These are phyloP conservation scores for Drosophila bocqueti DNA, from an alignment of 1,140 invertebrate species.

Conservation along the genomic window DNA sequence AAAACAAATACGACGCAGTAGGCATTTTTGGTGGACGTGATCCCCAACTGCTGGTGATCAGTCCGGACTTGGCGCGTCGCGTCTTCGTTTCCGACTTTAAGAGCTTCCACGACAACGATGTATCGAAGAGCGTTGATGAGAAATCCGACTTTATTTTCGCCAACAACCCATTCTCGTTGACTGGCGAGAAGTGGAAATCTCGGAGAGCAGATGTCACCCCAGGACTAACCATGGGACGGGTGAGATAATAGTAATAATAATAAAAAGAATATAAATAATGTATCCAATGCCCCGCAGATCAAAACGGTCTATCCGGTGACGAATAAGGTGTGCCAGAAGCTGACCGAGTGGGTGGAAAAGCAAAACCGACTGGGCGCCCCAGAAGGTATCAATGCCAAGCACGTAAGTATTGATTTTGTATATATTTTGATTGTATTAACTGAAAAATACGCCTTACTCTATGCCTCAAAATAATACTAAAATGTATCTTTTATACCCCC, in stretches of 20 bases:
- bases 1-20: conserved; percentile 68
- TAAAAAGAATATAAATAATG: not conserved
- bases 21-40: conserved; percentile 61
- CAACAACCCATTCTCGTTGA: conserved; percentile 85
- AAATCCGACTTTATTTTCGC: conserved; percentile 85
- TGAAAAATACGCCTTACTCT: not conserved
- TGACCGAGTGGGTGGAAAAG: conserved; percentile 61
- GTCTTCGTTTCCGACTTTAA: conserved; percentile 86
- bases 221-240: conserved; percentile 85
- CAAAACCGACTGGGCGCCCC: conserved; percentile 38
- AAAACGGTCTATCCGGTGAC: conserved; percentile 78
- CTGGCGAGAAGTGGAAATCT: conserved; percentile 87
- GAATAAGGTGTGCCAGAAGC: conserved; percentile 62
- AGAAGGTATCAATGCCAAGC: conserved; percentile 63
- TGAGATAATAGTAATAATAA: conserved; percentile 16
- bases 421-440: not conserved
- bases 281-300: conserved; percentile 40
- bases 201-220: conserved; percentile 86
- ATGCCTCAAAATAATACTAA: too few species aligned
- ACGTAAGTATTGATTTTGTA: conserved; percentile 47
- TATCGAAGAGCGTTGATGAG: conserved; percentile 66
- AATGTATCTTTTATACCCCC: not conserved
- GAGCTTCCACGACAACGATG: conserved; percentile 84
- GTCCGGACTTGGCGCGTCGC: conserved; percentile 85
- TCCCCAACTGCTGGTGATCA: conserved; percentile 85